Evolutionary conservation across 2,888 invertebrate species (phyloP), one percentile per base, ranked within the genome.

Genomic region (Phytoseiulus persimilis): DNA sequence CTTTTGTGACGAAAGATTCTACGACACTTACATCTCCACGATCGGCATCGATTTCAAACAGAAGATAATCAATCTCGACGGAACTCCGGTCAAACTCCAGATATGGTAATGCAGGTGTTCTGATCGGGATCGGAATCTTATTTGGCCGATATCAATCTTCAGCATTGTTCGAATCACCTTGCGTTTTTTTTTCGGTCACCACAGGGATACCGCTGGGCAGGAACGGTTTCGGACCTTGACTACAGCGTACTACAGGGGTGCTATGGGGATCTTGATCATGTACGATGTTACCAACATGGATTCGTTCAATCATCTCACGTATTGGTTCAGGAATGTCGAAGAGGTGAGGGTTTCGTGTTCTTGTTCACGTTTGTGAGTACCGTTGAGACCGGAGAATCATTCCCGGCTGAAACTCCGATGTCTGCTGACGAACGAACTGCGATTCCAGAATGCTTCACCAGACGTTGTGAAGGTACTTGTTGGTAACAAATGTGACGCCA

Each of bases 11-110:
- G 96, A 96, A 93, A 94, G 96, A 92, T 96, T 96, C 93, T 96
- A 96, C 93, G 96, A 96, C 93, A 96, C 96, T 91, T 96, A 96
- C 93, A 96, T 96, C 94, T 96, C 96, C 89, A 96, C 96, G 91
- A 96, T 96, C 94, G 96, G 96, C 91, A 96, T 96, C 93, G 96
- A 96, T 93, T 96, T 96, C 93, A 96, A 96, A 93, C 96, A 96
- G 93, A 96, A 96, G 93, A 95, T 96, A 91, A 96, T 96, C 92
- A 96, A 96, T 92, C 94, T 96, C 92, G 96, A 96, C 92, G 96
- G 96, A 23, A 95, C 95, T 90, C 96, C 96, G 89, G 95, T 96
- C 92, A 96, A 96, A 93, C 94, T 96, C 89, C 96, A 96, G 93
- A 95, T 96, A 93, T 94, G 94, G 94, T 94, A 91, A 93, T 93